phyloP scores from a whole-genome alignment of 2,888 invertebrate genomes.

The Allacma fusca region DNA sequence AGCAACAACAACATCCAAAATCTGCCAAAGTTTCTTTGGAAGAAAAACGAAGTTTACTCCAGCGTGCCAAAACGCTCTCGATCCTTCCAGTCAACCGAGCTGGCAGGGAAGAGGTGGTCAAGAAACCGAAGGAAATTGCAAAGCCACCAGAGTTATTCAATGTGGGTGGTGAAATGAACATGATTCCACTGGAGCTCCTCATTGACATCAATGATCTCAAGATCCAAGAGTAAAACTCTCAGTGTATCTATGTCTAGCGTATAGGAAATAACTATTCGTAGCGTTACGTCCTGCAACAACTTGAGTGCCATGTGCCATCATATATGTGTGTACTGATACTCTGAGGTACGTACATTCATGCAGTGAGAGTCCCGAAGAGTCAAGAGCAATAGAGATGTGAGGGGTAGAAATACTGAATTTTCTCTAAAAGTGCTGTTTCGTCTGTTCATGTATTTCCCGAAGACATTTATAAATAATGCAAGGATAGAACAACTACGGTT shows the following conservation, averaged over 20 bases:
- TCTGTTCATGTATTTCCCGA: no score
- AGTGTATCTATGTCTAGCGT: not conserved
- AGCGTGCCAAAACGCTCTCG: constrained; percentile 60
- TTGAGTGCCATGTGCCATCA: no score
- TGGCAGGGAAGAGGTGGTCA: constrained; percentile 50
- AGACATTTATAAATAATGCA: no score
- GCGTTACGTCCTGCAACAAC: not conserved
- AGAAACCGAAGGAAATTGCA: constrained; percentile 46
- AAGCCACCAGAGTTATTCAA: constrained; percentile 60
- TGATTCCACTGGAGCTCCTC: constrained; percentile 61
- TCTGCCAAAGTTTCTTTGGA: constrained; percentile 40
- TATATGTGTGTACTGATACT: no score
- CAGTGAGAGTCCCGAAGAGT: no score
- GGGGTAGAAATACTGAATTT: no score
- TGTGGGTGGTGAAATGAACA: constrained; percentile 62
- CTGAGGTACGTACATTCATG: no score
- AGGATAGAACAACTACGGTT: no score
- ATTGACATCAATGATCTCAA: constrained; percentile 61
- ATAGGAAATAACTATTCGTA: not conserved
- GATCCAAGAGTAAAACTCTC: constrained; percentile 29
- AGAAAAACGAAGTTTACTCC: constrained; percentile 58
- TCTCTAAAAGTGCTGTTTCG: no score
- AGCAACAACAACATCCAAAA: constrained; percentile 32
- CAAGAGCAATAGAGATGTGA: no score
- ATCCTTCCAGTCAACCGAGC: constrained; percentile 56